A percentile compares a stretch with the other conserved stretches of the same genome.
Conservation (phyloP, 2,888 invertebrate species). For the Myathropa florea region DNA sequence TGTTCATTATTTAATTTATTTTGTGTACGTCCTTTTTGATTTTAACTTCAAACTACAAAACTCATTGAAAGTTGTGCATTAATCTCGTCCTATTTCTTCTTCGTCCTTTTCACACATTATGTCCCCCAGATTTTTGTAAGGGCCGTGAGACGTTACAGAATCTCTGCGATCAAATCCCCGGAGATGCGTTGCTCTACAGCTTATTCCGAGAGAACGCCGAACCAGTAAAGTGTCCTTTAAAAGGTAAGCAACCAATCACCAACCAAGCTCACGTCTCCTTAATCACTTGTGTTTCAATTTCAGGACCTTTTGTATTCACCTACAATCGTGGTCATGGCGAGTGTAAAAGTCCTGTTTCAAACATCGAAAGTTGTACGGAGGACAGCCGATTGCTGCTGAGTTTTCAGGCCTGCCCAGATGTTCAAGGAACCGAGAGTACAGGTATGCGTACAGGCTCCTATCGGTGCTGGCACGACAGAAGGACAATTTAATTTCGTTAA, state of each 20-base stretch:
- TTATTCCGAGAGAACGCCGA: conserved; percentile 94
- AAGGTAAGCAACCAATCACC: conserved; percentile 75
- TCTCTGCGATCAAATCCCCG: conserved; percentile 92
- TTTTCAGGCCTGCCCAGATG: conserved; percentile 96
- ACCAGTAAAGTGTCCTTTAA: conserved; percentile 92
- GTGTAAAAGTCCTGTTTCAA: conserved; percentile 93
- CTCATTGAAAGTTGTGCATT: conserved; percentile 77
- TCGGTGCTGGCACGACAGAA: not conserved
- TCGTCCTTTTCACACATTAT: conserved; percentile 78
- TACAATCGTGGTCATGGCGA: conserved; percentile 95
- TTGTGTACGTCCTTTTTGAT: conserved; percentile 6
- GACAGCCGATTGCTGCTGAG: conserved; percentile 93
- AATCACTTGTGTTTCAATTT: not conserved
- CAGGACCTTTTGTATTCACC: conserved; percentile 94
- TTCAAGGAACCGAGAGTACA: conserved; percentile 93
- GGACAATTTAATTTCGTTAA: conserved; percentile 6
- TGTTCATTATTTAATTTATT: conserved; percentile 21
- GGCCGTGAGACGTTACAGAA: conserved; percentile 87
- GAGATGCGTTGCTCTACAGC: conserved; percentile 93
- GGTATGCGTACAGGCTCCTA: too few relatives aligned
- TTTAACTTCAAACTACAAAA: not conserved
- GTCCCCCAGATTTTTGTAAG: conserved; percentile 81
- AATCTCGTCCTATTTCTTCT: conserved; percentile 76
- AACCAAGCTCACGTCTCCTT: not conserved
- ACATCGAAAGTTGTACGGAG: conserved; percentile 96